These are phyloP conservation scores for Parelbella ahira DNA, from an alignment of 2,888 invertebrate species.

Conservation along the genomic window DNA sequence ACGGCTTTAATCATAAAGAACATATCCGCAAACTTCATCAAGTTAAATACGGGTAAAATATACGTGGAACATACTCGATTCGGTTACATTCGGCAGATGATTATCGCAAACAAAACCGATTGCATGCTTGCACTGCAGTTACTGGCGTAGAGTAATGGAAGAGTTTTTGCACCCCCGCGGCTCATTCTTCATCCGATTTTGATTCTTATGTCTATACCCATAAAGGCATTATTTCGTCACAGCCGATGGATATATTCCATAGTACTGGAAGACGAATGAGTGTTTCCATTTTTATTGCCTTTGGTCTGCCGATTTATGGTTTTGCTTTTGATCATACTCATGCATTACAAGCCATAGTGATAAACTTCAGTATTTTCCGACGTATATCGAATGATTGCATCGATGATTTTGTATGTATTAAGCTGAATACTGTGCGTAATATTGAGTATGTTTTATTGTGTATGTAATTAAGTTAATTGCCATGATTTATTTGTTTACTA, in stretches of 20 bases:
- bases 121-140: constrained; percentile 24
- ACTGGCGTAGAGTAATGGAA: constrained; percentile 20
- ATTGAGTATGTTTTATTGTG: no score
- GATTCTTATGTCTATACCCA: background rate
- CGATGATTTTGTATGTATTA: no score
- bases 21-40: background rate
- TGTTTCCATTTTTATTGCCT: constrained; percentile 28
- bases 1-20: constrained; percentile 6
- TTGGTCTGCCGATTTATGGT: constrained; percentile 19
- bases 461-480: no score
- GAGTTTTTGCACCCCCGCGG: constrained; percentile 4
- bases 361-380: constrained; percentile 14
- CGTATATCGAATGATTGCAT: constrained; percentile 10
- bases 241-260: constrained; percentile 2
- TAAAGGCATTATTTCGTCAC: background rate
- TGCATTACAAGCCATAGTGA: constrained; percentile 18
- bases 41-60: constrained; percentile 1
- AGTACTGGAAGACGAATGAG: constrained; percentile 22
- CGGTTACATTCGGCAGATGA: constrained; percentile 33
- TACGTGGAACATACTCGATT: constrained; percentile 30
- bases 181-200: background rate
- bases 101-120: constrained; percentile 31
- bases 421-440: no score
- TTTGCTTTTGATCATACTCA: constrained; percentile 18
- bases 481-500: no score